These are phyloP conservation scores for Coleophora deauratella DNA, from an alignment of 2,888 invertebrate species.

Conservation along the genomic window DNA sequence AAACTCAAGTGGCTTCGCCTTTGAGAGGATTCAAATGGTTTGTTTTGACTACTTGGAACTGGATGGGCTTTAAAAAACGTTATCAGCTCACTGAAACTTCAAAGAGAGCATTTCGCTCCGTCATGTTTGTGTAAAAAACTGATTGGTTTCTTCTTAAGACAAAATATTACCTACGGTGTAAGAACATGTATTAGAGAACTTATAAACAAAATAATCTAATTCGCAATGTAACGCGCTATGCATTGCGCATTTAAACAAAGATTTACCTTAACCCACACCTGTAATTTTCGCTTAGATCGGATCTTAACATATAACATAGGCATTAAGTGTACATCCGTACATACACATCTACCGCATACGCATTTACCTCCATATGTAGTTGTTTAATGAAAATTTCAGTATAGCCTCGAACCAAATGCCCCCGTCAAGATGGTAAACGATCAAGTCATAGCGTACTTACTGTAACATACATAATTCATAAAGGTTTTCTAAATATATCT, in stretches of 20 bases:
- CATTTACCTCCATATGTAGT: slow-evolving; percentile 11
- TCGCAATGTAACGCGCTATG: too few relatives aligned
- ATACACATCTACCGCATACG: not conserved
- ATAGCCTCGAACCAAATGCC: slow-evolving; percentile 15
- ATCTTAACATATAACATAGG: slow-evolving; percentile 38
- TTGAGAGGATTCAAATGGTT: slow-evolving; percentile 62
- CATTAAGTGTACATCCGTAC: slow-evolving; percentile 18
- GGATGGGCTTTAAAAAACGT: slow-evolving; percentile 48
- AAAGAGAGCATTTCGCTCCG: slow-evolving; percentile 27
- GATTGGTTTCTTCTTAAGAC: too few relatives aligned
- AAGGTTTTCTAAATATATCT: too few relatives aligned
- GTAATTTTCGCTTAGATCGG: slow-evolving; percentile 36
- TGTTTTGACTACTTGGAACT: slow-evolving; percentile 63
- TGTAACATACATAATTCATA: too few relatives aligned
- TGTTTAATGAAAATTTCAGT: slow-evolving; percentile 14
- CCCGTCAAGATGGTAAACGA: slow-evolving; percentile 14
- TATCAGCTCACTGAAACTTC: slow-evolving; percentile 49
- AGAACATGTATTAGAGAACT: too few relatives aligned
- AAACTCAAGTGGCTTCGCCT: slow-evolving; percentile 58
- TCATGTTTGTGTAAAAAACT: too few relatives aligned
- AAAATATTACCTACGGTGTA: too few relatives aligned
- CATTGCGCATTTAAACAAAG: not conserved
- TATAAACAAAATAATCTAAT: not conserved
- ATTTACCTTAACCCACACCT: slow-evolving; percentile 16
- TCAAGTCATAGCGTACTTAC: slow-evolving; percentile 3